Conservation (phyloP, 2,888 invertebrate species). For the Yponomeuta plumbellus region DNA sequence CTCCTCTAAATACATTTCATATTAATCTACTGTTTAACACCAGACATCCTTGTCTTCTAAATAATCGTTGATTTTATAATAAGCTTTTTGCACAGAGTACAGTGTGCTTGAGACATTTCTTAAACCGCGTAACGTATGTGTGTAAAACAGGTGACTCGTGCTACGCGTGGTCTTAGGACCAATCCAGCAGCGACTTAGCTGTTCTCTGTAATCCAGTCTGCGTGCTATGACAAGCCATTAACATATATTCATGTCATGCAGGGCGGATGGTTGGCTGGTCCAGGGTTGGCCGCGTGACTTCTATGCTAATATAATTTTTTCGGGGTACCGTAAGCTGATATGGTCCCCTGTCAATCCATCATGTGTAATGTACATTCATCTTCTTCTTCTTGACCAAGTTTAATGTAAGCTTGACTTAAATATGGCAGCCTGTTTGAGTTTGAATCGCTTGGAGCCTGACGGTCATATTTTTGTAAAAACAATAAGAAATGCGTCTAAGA, state of each 20-base stretch:
- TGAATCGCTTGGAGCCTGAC: too few relatives aligned
- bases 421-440: too few relatives aligned
- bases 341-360: background rate
- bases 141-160: too few relatives aligned
- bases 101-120: too few relatives aligned
- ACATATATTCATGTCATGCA: conserved; percentile 12
- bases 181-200: background rate
- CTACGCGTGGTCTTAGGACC: background rate
- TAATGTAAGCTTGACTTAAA: background rate
- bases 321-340: background rate
- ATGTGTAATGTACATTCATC: background rate
- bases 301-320: conserved; percentile 4
- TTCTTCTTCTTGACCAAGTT: background rate
- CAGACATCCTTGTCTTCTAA: too few relatives aligned
- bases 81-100: too few relatives aligned
- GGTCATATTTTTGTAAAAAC: too few relatives aligned
- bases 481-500: too few relatives aligned
- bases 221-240: conserved; percentile 9
- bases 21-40: too few relatives aligned
- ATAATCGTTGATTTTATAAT: too few relatives aligned
- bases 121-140: too few relatives aligned
- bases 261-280: background rate
- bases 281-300: conserved; percentile 4
- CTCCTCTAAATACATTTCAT: too few relatives aligned
- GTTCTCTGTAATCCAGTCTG: background rate